Percentiles rank a stretch among this genome's conserved stretches.
phyloP scores from a whole-genome alignment of 2,888 invertebrate genomes.

The Plagodis dolabraria region DNA sequence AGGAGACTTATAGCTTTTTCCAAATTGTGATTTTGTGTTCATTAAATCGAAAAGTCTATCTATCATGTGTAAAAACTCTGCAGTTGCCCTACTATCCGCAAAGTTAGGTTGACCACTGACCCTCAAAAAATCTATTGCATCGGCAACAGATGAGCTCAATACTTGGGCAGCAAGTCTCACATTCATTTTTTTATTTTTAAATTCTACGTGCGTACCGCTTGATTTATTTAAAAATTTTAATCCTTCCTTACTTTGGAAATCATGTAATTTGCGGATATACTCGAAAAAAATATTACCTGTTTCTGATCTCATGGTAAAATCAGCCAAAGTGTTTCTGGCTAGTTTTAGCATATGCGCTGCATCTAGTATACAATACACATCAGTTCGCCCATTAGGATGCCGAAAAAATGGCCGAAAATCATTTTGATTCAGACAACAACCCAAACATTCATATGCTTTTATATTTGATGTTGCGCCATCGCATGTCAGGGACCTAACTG shows the following conservation, averaged over 20 bases:
- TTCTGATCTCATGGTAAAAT: conserved; percentile 16
- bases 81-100: conserved; percentile 30
- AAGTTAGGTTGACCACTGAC: conserved; percentile 4
- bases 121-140: conserved; percentile 28
- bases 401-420: background rate
- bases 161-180: conserved; percentile 27
- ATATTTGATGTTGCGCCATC: conserved; percentile 24
- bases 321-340: conserved; percentile 25
- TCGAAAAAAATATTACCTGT: conserved; percentile 21
- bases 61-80: conserved; percentile 17
- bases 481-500: conserved; percentile 26
- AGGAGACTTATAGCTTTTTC: background rate
- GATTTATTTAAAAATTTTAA: background rate
- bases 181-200: conserved; percentile 30
- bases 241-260: conserved; percentile 31
- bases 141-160: conserved; percentile 30
- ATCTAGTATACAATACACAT: conserved; percentile 26
- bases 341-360: conserved; percentile 30
- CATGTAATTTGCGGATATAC: conserved; percentile 25
- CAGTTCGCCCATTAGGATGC: background rate
- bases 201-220: background rate
- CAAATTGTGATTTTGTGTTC: background rate
- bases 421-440: conserved; percentile 23
- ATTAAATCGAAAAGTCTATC: background rate
- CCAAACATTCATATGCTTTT: conserved; percentile 28